Evolutionary conservation across 2,113 vertebrate species (phyloP).

Genomic region (Corvus hawaiiensis): DNA sequence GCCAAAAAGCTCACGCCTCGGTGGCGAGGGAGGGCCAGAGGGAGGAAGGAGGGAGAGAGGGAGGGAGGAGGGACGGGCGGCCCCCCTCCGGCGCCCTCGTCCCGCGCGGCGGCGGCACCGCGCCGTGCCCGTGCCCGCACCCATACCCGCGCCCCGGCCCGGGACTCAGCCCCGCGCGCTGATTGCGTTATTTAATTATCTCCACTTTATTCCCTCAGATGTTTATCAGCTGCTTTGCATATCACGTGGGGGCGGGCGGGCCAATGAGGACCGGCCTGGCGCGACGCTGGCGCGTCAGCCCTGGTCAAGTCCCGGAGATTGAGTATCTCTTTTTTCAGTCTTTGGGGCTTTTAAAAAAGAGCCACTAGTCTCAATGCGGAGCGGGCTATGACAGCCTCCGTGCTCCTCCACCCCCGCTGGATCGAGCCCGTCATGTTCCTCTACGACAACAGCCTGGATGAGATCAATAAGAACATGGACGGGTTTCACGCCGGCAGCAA

Average conservation of each 20-base stretch:
- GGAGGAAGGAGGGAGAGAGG: neutral
- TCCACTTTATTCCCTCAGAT: slow-evolving; percentile 71
- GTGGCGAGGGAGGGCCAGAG: neutral
- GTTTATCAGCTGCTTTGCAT: slow-evolving; percentile 91
- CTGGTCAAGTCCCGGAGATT: slow-evolving; percentile 80
- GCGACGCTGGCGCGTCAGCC: slow-evolving; percentile 84
- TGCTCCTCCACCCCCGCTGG: slow-evolving; percentile 98
- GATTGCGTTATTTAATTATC: slow-evolving; percentile 76
- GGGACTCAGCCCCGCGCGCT: slow-evolving; percentile 13
- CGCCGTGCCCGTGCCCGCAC: neutral
- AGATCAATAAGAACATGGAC: slow-evolving; percentile 96
- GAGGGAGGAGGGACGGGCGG: neutral
- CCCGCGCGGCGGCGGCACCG: neutral
- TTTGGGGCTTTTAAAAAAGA: slow-evolving; percentile 95
- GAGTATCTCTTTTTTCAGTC: slow-evolving; percentile 88
- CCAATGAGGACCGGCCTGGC: slow-evolving; percentile 84
- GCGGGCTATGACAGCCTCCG: slow-evolving; percentile 99
- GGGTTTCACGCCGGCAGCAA: slow-evolving; percentile 77
- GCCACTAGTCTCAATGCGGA: slow-evolving; percentile 91
- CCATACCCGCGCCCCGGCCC: neutral
- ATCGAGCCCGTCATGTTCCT: slow-evolving; percentile 99
- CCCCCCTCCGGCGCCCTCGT: neutral
- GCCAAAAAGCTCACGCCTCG: slow-evolving; percentile 3
- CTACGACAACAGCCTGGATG: slow-evolving; percentile 91
- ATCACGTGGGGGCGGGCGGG: slow-evolving; percentile 84